These are phyloP conservation scores for Oplegnathus fasciatus DNA, from an alignment of 2,113 vertebrate genomes.

Conservation along the genomic window DNA sequence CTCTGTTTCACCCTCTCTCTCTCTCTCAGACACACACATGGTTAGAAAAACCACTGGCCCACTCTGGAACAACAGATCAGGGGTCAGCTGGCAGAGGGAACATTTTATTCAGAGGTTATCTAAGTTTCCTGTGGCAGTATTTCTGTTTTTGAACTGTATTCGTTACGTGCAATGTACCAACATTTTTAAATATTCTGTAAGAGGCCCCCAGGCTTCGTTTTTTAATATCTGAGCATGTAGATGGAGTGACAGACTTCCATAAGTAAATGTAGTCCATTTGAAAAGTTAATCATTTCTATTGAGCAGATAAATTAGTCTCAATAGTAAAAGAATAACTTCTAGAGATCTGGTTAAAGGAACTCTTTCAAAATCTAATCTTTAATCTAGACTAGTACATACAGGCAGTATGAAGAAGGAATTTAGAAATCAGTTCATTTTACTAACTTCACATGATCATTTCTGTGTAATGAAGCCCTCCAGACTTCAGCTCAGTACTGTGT, in stretches of 20 bases:
- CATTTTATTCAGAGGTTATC: background rate
- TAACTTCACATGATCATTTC: no score
- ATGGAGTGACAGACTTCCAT: background rate
- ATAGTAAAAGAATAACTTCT: background rate
- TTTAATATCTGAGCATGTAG: no score
- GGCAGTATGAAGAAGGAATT: no score
- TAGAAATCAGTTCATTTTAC: no score
- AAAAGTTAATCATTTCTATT: background rate
- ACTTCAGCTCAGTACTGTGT: no score
- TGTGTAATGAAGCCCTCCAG: no score
- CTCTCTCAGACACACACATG: slow-evolving; percentile 20
- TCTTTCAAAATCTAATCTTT: no score
- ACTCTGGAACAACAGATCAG: slow-evolving; percentile 64
- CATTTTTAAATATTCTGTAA: no score
- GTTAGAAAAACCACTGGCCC: slow-evolving; percentile 26
- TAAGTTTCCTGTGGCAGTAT: background rate
- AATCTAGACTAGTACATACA: no score
- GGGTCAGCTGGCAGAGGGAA: slow-evolving; percentile 44
- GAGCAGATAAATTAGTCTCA: background rate
- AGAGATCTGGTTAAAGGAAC: no score
- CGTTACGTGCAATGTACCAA: no score
- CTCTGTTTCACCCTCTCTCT: slow-evolving; percentile 54
- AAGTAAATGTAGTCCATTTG: background rate
- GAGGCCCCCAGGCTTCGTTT: no score
- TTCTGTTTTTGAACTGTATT: background rate